phyloP scores from a whole-genome alignment of 92 coral and sea anemone species.

The Siderastrea siderea region DNA sequence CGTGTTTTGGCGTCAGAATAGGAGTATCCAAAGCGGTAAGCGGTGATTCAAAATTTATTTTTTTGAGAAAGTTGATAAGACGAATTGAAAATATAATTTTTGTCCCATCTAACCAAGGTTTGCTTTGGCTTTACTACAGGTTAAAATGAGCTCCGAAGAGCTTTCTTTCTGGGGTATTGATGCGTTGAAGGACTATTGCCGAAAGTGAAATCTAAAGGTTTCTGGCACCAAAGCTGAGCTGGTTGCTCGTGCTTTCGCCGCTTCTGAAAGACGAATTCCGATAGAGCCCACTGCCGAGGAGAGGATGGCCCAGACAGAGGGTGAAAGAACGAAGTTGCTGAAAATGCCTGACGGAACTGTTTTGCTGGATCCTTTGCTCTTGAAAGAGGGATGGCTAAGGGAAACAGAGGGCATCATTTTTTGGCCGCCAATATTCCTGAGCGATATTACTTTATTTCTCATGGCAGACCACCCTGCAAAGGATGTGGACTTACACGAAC shows the following conservation, averaged over 20 bases:
- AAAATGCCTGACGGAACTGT: constrained; percentile 9
- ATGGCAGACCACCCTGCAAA: constrained; percentile 44
- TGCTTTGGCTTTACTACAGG: constrained; percentile 7
- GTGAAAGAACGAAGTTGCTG: constrained; percentile 11
- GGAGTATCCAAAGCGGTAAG: constrained; percentile 3
- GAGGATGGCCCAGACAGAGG: neutral
- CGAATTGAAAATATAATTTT: neutral
- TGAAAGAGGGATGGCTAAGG: constrained; percentile 30
- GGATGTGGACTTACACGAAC: constrained; percentile 32
- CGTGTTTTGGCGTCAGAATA: neutral
- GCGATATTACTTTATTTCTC: constrained; percentile 41
- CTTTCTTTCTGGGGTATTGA: constrained; percentile 43
- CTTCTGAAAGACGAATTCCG: constrained; percentile 39
- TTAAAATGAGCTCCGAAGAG: constrained; percentile 27
- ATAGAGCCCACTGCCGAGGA: constrained; percentile 31
- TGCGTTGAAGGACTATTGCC: constrained; percentile 50
- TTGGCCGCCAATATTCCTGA: constrained; percentile 52
- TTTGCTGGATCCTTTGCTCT: constrained; percentile 28
- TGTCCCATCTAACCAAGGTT: neutral
- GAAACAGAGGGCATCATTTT: constrained; percentile 40
- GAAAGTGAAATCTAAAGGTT: constrained; percentile 43
- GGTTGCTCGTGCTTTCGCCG: constrained; percentile 63
- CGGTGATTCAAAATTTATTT: neutral
- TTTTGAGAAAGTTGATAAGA: neutral
- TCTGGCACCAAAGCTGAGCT: constrained; percentile 39